Percentiles rank a stretch among this genome's conserved stretches.
These are phyloP conservation scores for Vultur gryphus DNA, from an alignment of 2,797 vertebrate species.

Conservation along the genomic window DNA sequence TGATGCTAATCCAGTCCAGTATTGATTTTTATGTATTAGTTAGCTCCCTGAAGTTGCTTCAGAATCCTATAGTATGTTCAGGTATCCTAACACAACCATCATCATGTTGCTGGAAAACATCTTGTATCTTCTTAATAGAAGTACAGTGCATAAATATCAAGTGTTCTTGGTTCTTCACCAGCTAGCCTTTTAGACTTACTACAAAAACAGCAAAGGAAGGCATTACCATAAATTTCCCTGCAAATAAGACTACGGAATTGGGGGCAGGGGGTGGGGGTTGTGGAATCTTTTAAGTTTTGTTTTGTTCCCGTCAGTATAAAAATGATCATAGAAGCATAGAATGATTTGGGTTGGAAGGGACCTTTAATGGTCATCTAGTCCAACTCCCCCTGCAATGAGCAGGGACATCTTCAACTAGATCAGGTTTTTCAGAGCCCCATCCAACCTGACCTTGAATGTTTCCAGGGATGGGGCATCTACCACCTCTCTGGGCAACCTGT, in stretches of 20 bases:
- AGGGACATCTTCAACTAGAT: neutral
- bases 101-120: neutral
- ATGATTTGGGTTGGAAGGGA: neutral
- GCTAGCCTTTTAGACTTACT: neutral
- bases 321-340: neutral
- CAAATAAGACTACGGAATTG: neutral
- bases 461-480: neutral
- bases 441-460: neutral
- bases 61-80: neutral
- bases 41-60: neutral
- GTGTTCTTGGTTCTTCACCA: neutral
- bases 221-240: neutral
- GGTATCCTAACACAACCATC: neutral
- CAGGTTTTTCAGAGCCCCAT: neutral
- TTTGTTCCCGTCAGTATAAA: neutral
- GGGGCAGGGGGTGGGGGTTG: rapidly evolving
- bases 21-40: neutral
- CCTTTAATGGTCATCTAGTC: neutral
- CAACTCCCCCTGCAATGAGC: rapidly evolving
- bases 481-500: neutral
- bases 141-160: neutral
- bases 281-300: neutral
- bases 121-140: neutral
- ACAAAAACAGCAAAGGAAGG: neutral
- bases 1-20: neutral